phyloP scores from a whole-genome alignment of 2,888 invertebrate genomes.

The Metellina segmentata region DNA sequence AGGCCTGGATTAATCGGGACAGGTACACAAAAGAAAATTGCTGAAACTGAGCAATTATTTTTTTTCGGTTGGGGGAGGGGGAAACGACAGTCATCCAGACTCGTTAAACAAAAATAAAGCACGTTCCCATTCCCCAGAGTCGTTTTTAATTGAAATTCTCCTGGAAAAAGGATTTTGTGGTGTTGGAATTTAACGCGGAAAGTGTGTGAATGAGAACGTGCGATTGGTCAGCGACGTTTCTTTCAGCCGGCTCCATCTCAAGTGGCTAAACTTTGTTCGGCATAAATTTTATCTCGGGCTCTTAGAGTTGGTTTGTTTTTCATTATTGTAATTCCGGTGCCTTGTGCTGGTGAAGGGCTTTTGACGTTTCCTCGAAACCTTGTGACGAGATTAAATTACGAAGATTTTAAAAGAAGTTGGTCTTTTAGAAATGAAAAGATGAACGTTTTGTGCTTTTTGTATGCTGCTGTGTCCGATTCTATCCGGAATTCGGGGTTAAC shows the following conservation, averaged over 20 bases:
- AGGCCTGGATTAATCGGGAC: slow-evolving; percentile 10
- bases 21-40: slow-evolving; percentile 55
- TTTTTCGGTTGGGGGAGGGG: background rate
- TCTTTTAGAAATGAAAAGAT: no score
- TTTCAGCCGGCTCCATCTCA: background rate
- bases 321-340: background rate
- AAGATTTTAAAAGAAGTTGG: background rate
- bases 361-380: background rate
- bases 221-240: slow-evolving; percentile 44
- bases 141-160: slow-evolving; percentile 64
- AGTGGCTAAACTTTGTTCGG: background rate
- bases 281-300: background rate
- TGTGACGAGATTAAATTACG: background rate
- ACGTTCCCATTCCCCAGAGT: slow-evolving; percentile 3
- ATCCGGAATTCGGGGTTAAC: no score
- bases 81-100: background rate
- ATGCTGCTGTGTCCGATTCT: no score
- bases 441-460: no score
- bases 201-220: slow-evolving; percentile 14
- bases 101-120: background rate
- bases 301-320: background rate
- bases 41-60: slow-evolving; percentile 43
- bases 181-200: background rate
- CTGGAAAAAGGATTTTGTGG: slow-evolving; percentile 15
- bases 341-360: background rate